These are phyloP conservation scores for Tadarida brasiliensis DNA, from an alignment of 2,797 vertebrate genomes.

Conservation along the genomic window DNA sequence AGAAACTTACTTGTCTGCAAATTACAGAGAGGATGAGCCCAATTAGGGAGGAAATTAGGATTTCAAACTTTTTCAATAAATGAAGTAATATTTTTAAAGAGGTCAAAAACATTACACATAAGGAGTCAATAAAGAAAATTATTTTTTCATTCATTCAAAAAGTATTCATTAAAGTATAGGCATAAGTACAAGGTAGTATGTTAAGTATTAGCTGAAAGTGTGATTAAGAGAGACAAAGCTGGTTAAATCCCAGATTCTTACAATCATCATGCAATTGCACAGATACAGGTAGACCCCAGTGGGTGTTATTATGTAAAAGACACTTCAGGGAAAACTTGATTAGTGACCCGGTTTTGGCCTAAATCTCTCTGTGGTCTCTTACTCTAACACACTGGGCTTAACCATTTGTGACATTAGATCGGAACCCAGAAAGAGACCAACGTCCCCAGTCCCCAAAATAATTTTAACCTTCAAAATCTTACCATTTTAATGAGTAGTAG, in stretches of 20 bases:
- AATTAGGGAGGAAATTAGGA: slow-evolving; percentile 31
- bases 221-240: not conserved
- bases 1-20: slow-evolving; percentile 46
- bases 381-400: not conserved
- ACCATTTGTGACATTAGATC: not conserved
- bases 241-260: not conserved
- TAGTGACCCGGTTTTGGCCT: not conserved
- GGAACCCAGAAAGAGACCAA: not conserved
- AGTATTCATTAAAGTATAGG: not conserved
- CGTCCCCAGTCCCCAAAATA: not conserved
- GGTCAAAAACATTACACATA: not conserved
- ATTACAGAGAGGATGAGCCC: not conserved
- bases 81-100: slow-evolving; percentile 54
- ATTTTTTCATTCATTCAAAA: slow-evolving; percentile 50
- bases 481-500: not conserved
- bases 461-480: not conserved
- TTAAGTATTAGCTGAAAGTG: not conserved
- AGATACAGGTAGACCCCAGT: not conserved
- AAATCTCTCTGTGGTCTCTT: not conserved
- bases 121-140: slow-evolving; percentile 46
- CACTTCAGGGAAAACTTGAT: not conserved
- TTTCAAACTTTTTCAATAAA: slow-evolving; percentile 50
- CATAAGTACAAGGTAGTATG: not conserved
- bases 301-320: not conserved
- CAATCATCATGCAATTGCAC: not conserved